Base-by-base conservation (phyloP, 2,113 vertebrate genomes). In the Erythrolamprus reginae region DNA sequence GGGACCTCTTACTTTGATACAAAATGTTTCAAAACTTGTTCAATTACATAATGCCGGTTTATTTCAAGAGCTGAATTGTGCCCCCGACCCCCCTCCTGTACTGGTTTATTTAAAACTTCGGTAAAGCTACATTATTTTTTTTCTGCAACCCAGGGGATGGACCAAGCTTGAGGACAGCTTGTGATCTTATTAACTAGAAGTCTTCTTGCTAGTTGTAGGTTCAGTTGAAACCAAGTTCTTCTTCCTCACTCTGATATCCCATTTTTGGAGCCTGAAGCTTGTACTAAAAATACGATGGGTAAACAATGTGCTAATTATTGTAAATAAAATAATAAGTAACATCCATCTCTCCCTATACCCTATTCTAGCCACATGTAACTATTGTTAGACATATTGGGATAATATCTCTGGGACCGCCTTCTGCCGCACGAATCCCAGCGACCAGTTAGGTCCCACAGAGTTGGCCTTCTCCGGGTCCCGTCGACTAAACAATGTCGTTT, bases 81-180 rank as follows among this genome's bases (percentile, higher is more conserved):
- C 4, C 26, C 58, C 3, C 26, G 6, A 28, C 26, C 13, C 28
- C 2, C 15, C 10, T n/a, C n/a, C 61, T 65, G 28, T 65, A 28
- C 28, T n/a, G 4, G 28, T 65, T 61, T 65, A 65, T 65, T n/a
- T 65, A 28, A 65, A 65, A 65, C 12, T n/a, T 4, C 26, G n/a
- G 12, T 65, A 65, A 65, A 65, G 28, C 10, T 65, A n/a, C 28
- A n/a, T n/a, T n/a, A n/a, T 9, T 56, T 19, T 58, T 65, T 65
- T 10, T 5, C 61, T n/a, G 1, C 28, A 65, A n/a, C 0, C 0
- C 12, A n/a, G 12, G n/a, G 28, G 1, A 12, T 65, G 61, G n/a
- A n/a, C 61, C 61, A 65, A 65, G 58, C 12, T 65, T 65, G 4
- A 12, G 61, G 28, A n/a, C 12, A 26, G 61, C 61, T 65, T 65